Percentiles rank a stretch among this genome's conserved stretches.
These are phyloP conservation scores for Chrosomus eos DNA, from an alignment of 2,797 vertebrate genomes.

Conservation along the genomic window DNA sequence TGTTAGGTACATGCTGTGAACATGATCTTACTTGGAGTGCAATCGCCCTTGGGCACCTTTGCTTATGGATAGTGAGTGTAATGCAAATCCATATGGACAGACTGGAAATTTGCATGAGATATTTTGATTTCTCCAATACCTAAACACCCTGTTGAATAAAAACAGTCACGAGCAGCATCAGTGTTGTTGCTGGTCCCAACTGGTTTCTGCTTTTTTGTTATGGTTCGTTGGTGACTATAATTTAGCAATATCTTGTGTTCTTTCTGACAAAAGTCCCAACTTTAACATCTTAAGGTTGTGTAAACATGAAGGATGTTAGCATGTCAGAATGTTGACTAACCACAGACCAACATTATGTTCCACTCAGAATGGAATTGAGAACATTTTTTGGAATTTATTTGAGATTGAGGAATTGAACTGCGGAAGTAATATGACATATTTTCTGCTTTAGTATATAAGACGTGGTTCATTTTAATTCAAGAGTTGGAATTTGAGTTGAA, in stretches of 20 bases:
- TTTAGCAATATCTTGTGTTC: neutral
- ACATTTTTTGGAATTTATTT: neutral
- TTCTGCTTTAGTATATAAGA: no score
- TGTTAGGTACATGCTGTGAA: constrained; percentile 46
- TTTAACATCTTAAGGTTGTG: neutral
- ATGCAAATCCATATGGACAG: neutral
- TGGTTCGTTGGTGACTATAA: neutral
- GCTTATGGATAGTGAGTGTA: neutral
- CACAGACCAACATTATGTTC: neutral
- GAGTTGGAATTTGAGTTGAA: no score
- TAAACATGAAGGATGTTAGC: neutral
- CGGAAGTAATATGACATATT: constrained; percentile 2
- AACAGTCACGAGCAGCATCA: neutral
- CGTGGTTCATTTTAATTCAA: no score
- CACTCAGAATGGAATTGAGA: constrained; percentile 1
- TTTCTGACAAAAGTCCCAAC: neutral
- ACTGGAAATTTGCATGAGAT: neutral
- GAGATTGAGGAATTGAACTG: neutral
- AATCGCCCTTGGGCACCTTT: constrained; percentile 23
- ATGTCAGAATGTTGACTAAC: neutral
- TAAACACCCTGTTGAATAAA: neutral
- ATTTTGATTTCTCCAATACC: constrained; percentile 25
- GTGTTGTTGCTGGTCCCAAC: neutral
- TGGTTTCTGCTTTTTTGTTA: neutral
- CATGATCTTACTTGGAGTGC: constrained; percentile 16